Evolutionary conservation across 2,113 vertebrate species (phyloP), one percentile per base, ranked within the genome.

Genomic region (Atrichornis clamosus): DNA sequence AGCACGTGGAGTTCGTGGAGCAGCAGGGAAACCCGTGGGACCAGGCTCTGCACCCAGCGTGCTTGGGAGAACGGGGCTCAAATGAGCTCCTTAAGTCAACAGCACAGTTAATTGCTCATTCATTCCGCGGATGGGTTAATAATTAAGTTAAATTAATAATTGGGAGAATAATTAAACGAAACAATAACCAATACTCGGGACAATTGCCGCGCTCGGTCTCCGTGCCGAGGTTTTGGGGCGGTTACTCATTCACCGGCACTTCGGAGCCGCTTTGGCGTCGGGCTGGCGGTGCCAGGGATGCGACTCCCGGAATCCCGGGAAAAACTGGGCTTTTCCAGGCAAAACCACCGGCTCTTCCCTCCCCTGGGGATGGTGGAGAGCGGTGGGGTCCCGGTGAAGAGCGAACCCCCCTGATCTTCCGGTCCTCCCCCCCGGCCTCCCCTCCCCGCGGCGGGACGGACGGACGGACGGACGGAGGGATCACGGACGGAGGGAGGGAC

Each of bases 81-180:
- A 84, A 87, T 6, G 32, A 90, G 68, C 76, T 41, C 50, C 49
- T 21, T 2, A 9, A 53, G 62, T 5, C 87, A 62, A 9, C 62
- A 33, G 70, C 55, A 0, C 10, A 9, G 22, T 89, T 89, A 94
- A 97, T 88, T 63, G 94, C 91, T 62, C 78, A 1, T 83, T 90
- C 84, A 8, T 42, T 13, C 78, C 81, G 1, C 72, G 4, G 70
- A 11, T 3, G 67, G 91, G 93, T 97, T 96, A 96, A 96, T 96
- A 46, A 96, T 95, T 95, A 96, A 95, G 68, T 94, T 46, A 77
- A 94, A 94, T 96, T 93, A 91, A 93, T 93, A 96, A 95, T 94
- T 87, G 96, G 28, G 94, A 75, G 68, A 97, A 97, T 92, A 95
- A 95, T 92, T 97, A 96, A 95, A 89, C 95, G 32, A 10, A 69